These are phyloP conservation scores for Drosophila melanica DNA, from an alignment of 1,140 invertebrate genomes.

Conservation along the genomic window DNA sequence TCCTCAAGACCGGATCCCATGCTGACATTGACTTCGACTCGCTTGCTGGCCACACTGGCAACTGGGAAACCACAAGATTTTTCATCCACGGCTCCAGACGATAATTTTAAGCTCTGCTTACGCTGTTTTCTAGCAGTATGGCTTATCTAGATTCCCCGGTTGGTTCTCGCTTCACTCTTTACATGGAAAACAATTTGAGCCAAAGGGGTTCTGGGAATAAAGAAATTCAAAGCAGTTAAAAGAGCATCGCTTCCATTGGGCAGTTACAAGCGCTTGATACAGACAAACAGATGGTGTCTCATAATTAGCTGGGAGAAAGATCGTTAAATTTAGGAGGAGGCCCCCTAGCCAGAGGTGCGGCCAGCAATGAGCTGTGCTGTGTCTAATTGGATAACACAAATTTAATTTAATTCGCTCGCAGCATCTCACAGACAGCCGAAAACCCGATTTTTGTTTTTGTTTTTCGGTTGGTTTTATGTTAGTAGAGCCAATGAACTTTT, in stretches of 20 bases:
- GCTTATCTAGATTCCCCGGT: constrained; percentile 39
- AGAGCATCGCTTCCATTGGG: constrained; percentile 38
- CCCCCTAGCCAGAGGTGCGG: constrained; percentile 23
- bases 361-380: constrained; percentile 49
- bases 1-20: constrained; percentile 15
- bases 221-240: constrained; percentile 78
- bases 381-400: constrained; percentile 82
- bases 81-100: constrained; percentile 13
- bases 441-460: constrained; percentile 39
- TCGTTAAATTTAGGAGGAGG: constrained; percentile 54
- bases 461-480: constrained; percentile 19
- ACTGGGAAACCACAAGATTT: constrained; percentile 46
- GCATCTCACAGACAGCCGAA: constrained; percentile 54
- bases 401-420: constrained; percentile 73
- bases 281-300: constrained; percentile 38
- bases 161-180: constrained; percentile 22
- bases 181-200: constrained; percentile 56
- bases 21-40: not conserved
- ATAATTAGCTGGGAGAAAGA: constrained; percentile 81
- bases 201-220: constrained; percentile 75
- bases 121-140: not conserved
- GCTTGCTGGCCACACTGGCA: not conserved
- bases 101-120: constrained; percentile 48
- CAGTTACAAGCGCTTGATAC: constrained; percentile 17
- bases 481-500: constrained; percentile 73